phyloP scores from a whole-genome alignment of 2,113 vertebrate genomes.

The Aix galericulata region DNA sequence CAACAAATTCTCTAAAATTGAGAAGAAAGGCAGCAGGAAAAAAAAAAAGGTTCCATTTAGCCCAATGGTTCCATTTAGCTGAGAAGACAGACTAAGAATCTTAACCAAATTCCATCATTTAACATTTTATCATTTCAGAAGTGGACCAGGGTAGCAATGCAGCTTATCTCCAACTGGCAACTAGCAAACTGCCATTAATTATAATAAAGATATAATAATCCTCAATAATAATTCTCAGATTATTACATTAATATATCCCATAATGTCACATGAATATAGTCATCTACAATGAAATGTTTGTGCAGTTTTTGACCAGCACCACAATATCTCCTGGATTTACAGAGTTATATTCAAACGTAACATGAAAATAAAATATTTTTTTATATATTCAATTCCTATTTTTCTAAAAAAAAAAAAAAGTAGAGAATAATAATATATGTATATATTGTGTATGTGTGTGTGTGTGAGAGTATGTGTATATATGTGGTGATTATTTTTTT shows the following conservation, averaged over 20 bases:
- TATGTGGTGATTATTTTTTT: no score
- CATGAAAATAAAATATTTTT: background rate
- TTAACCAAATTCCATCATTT: background rate
- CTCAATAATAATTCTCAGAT: background rate
- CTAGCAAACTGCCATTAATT: background rate
- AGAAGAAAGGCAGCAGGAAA: background rate
- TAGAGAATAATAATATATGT: no score
- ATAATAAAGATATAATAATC: no score
- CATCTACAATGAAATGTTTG: background rate
- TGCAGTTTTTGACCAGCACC: background rate
- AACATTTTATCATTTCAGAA: background rate
- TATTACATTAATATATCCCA: background rate
- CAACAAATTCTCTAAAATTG: background rate
- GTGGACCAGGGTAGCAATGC: accelerated
- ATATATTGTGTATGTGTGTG: no score
- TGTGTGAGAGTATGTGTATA: no score
- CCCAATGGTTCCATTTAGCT: background rate
- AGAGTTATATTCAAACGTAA: background rate
- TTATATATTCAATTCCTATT: no score
- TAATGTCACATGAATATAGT: background rate
- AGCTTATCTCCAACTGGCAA: background rate
- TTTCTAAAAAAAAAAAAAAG: no score
- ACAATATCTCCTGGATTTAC: background rate
- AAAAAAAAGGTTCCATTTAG: background rate
- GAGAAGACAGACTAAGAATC: background rate